Percentiles rank a stretch among this genome's conserved stretches.
phyloP scores from a whole-genome alignment of 2,113 vertebrate genomes.

The Ramphastos sulfuratus region DNA sequence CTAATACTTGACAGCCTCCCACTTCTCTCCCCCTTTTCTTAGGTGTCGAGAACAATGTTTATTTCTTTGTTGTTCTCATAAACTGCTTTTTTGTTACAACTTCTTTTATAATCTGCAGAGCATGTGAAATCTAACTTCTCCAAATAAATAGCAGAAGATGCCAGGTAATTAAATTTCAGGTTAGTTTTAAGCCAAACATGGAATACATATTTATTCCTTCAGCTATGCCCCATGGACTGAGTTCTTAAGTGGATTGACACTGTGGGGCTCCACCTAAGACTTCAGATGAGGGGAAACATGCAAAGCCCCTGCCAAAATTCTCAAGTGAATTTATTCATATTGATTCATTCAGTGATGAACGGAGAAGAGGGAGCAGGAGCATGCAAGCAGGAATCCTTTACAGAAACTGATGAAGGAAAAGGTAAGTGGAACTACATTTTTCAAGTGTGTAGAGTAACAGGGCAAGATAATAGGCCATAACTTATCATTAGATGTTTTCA shows the following conservation, averaged over 20 bases:
- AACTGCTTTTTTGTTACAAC: background rate
- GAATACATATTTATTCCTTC: background rate
- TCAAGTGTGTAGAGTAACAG: background rate
- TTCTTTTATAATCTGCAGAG: background rate
- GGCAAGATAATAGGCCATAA: background rate
- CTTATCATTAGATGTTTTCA: background rate
- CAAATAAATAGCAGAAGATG: background rate
- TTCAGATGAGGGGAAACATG: background rate
- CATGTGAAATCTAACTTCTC: background rate
- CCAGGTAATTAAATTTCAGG: background rate
- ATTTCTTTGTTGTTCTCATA: background rate
- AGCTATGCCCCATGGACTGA: background rate
- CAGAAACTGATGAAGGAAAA: background rate
- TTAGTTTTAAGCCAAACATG: background rate
- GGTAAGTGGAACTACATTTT: background rate
- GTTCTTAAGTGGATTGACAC: background rate
- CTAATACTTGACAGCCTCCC: background rate
- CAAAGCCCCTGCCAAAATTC: background rate
- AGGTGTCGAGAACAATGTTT: background rate
- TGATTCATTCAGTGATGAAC: background rate
- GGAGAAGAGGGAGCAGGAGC: background rate
- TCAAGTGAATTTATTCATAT: background rate
- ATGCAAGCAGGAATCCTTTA: background rate
- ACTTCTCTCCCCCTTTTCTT: background rate
- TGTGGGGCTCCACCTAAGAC: background rate